Conservation (phyloP, 1,140 invertebrate species). For the Harlomillsia oculata region DNA sequence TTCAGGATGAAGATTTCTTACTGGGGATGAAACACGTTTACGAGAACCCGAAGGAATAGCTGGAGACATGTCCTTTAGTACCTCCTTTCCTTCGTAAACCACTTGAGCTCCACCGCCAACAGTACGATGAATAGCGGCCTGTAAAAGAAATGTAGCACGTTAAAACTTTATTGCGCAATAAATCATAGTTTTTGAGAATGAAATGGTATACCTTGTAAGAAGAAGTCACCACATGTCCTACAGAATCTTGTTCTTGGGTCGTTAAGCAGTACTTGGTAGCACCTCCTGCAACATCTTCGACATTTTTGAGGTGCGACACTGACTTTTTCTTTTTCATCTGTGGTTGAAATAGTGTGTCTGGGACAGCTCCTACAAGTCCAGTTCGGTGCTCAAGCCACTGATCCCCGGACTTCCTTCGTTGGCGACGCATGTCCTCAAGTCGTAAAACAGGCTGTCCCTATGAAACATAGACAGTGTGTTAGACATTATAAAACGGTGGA, state of each 20-base stretch:
- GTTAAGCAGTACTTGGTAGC: slow-evolving; percentile 83
- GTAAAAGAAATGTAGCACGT: slow-evolving; percentile 28
- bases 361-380: slow-evolving; percentile 50
- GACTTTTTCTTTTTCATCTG: slow-evolving; percentile 70
- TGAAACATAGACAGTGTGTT: no score
- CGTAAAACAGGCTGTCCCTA: no score
- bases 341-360: slow-evolving; percentile 81
- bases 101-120: slow-evolving; percentile 87
- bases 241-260: slow-evolving; percentile 78
- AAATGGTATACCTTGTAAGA: slow-evolving; percentile 63
- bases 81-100: slow-evolving; percentile 90
- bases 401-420: slow-evolving; percentile 50
- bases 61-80: slow-evolving; percentile 56
- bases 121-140: slow-evolving; percentile 84
- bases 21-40: slow-evolving; percentile 13
- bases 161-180: neutral
- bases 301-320: slow-evolving; percentile 61
- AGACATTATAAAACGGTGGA: no score
- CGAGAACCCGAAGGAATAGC: neutral
- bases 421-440: no score
- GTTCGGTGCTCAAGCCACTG: slow-evolving; percentile 86
- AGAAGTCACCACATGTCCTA: slow-evolving; percentile 85
- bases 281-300: slow-evolving; percentile 61
- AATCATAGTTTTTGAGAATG: neutral
- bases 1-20: no score